Evolutionary conservation across 2,113 vertebrate genomes (phyloP), one percentile per base, ranked within the genome.

Genomic region (Myotis brandtii): DNA sequence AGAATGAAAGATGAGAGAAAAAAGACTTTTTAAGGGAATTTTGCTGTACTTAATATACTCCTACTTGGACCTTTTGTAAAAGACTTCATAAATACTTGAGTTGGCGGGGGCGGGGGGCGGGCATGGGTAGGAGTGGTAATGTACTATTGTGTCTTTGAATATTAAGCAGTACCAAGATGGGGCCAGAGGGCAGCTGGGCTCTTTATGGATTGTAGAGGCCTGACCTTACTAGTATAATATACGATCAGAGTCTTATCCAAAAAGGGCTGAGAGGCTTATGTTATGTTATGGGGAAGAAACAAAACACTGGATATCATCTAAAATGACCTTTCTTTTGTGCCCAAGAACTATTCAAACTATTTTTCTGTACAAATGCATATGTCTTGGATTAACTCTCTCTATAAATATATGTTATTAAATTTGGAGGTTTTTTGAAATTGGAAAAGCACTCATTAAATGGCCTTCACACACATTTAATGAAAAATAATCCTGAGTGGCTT

Each of bases 371-470:
- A 90, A 40, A 73, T 82, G 37, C 16, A 12, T 86, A 32, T 90
- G 69, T 81, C 95, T 93, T 91, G 56, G 72, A 80, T 86, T 82
- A 94, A 95, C 14, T 79, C 3, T 73, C 12, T 67, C 50, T 69
- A 0, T 91, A 86, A 93, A 77, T 77, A 73, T 37, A 11, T 70
- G n/a, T 89, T 81, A 92, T 30, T 79, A 76, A 94, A 17, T 32
- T 40, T 23, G 13, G 23, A 46, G 23, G 6, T 90, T 67, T 80
- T 66, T 62, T 37, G 11, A 86, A 91, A 62, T 91, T 93, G 32
- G 46, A 95, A 64, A 59, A 85, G 6, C 3, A 59, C 30, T 90
- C 37, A 56, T 86, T 92, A 76, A 89, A 11, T 95, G 34, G 21
- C 37, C 85, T 56, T 64, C 43, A 54, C 59, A 21, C 25, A 43